A percentile compares a stretch with the other conserved stretches of the same genome.
These are phyloP conservation scores for Hoplodrina blanda DNA, from an alignment of 2,888 invertebrate genomes.

Conservation along the genomic window DNA sequence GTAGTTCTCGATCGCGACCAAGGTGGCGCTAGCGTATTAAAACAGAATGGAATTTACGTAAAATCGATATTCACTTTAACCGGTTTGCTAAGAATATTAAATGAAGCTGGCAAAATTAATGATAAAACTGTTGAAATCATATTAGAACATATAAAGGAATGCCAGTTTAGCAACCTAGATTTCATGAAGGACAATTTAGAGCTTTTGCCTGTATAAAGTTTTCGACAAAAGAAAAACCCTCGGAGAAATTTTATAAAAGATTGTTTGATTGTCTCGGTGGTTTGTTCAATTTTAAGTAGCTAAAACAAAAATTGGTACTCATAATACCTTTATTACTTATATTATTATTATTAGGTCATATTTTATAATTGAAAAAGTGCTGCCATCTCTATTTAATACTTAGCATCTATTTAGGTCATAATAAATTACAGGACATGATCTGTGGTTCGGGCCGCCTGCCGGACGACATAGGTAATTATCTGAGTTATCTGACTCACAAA, in stretches of 20 bases:
- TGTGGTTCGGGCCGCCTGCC: too few relatives aligned
- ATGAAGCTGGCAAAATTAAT: constrained; percentile 92
- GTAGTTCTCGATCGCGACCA: constrained; percentile 98
- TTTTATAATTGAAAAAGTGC: constrained; percentile 6
- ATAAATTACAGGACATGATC: too few relatives aligned
- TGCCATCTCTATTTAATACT: background rate
- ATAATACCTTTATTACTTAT: too few relatives aligned
- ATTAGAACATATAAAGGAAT: constrained; percentile 82
- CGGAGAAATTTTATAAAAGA: background rate
- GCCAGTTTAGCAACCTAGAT: constrained; percentile 75
- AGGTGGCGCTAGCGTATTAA: constrained; percentile 95
- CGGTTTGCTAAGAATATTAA: constrained; percentile 91
- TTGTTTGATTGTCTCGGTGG: background rate
- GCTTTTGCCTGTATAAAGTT: constrained; percentile 21
- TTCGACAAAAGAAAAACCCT: background rate
- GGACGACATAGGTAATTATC: too few relatives aligned
- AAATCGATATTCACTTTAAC: constrained; percentile 93
- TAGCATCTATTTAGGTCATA: too few relatives aligned
- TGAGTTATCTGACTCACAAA: too few relatives aligned
- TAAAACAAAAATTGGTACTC: constrained; percentile 10
- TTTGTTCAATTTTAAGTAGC: background rate
- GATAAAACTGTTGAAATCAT: constrained; percentile 83
- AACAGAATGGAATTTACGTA: constrained; percentile 93
- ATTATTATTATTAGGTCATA: too few relatives aligned
- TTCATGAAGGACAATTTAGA: constrained; percentile 76